phyloP scores from a whole-genome alignment of 2,888 invertebrate genomes.

The Notocelia uddmanniana region DNA sequence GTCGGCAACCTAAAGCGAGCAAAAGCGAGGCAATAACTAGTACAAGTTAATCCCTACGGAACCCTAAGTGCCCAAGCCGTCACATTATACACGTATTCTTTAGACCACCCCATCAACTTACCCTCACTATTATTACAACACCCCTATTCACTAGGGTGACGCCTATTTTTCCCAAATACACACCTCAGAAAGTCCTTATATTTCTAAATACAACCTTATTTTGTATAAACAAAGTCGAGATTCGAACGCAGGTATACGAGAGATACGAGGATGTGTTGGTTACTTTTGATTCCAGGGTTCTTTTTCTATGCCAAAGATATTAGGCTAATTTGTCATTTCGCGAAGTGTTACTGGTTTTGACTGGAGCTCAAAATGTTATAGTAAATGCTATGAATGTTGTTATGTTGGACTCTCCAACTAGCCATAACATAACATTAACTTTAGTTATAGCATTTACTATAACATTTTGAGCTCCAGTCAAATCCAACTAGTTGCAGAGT shows the following conservation, averaged over 20 bases:
- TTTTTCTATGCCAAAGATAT: constrained; percentile 22
- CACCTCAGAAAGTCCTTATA: background rate
- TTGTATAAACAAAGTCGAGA: background rate
- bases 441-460: no score
- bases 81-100: constrained; percentile 44
- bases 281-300: constrained; percentile 21
- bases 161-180: background rate
- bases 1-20: background rate
- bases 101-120: constrained; percentile 54
- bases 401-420: no score
- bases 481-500: no score
- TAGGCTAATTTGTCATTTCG: constrained; percentile 36
- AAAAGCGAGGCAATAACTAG: background rate
- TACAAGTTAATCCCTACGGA: constrained; percentile 8
- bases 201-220: background rate
- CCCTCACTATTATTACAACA: constrained; percentile 69
- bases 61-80: constrained; percentile 11
- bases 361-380: background rate
- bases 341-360: constrained; percentile 14
- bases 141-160: constrained; percentile 54
- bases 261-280: constrained; percentile 1
- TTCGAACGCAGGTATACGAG: background rate
- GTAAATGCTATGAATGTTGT: no score
- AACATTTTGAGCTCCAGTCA: no score
- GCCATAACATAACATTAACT: no score